Conservation (phyloP, 92 coral and sea anemone genomes). For the Porites rus region DNA sequence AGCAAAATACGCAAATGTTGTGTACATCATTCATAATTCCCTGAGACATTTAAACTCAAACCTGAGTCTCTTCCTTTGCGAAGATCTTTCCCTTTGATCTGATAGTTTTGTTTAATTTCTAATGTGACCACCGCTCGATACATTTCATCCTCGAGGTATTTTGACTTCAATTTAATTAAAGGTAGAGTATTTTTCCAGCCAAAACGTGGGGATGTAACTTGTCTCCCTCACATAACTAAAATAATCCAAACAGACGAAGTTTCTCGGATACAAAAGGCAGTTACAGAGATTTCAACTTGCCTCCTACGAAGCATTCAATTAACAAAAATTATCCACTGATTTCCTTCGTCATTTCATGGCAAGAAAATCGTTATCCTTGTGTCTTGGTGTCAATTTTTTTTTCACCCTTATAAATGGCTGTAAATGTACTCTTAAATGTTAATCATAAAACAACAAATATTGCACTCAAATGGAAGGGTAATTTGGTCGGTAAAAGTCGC, state of each 20-base stretch:
- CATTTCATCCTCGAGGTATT: slow-evolving; percentile 19
- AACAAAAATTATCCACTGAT: slow-evolving; percentile 17
- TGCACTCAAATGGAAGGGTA: slow-evolving; percentile 25
- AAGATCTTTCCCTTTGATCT: background rate
- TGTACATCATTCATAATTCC: background rate
- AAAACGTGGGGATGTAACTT: background rate
- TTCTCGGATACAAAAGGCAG: background rate
- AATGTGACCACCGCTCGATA: slow-evolving; percentile 26
- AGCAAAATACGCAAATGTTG: background rate
- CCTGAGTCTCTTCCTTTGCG: background rate
- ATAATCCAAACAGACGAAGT: background rate
- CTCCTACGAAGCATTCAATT: background rate
- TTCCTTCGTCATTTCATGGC: slow-evolving; percentile 15
- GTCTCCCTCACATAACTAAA: background rate
- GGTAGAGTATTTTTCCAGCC: background rate
- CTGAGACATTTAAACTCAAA: background rate
- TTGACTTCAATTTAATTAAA: background rate
- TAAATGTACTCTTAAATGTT: background rate
- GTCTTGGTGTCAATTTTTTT: background rate
- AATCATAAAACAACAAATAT: slow-evolving; percentile 19
- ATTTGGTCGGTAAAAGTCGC: background rate
- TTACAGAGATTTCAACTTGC: background rate
- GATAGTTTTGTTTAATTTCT: slow-evolving; percentile 32
- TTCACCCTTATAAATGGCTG: slow-evolving; percentile 5
- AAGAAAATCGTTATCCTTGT: background rate